Percentiles rank a stretch among this genome's conserved stretches.
Evolutionary conservation across 2,113 vertebrate species (phyloP).

Genomic region (Tupaia tana): DNA sequence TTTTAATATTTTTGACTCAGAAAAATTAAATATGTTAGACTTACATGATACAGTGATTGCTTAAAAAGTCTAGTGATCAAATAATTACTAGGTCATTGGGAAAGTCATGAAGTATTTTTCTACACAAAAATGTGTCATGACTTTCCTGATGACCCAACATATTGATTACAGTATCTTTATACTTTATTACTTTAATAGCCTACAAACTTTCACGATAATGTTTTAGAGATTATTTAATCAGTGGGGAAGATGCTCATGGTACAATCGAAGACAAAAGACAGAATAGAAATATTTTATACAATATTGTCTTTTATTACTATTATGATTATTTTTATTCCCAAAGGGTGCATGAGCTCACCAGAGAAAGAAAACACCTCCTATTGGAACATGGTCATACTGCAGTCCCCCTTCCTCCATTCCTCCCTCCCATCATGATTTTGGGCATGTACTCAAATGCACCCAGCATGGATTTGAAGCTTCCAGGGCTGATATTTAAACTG

Average conservation of each 20-base stretch:
- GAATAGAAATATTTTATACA: neutral
- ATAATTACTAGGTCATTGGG: neutral
- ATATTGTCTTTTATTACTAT: neutral
- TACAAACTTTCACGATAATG: neutral
- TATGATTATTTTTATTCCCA: no score
- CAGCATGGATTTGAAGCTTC: no score
- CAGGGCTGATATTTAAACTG: no score
- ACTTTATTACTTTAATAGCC: conserved; percentile 12
- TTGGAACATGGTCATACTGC: no score
- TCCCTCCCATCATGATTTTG: no score
- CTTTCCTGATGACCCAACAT: no score
- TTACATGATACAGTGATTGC: neutral
- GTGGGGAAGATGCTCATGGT: neutral
- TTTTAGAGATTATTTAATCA: conserved; percentile 51
- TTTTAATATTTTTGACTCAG: neutral
- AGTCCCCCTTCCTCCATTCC: no score
- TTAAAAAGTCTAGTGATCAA: neutral
- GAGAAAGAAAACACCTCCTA: no score
- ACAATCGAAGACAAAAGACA: conserved; percentile 33
- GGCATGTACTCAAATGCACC: no score
- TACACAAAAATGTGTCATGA: no score
- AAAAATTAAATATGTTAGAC: neutral
- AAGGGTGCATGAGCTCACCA: no score
- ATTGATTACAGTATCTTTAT: conserved; percentile 4
- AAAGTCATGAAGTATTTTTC: no score